Base-by-base conservation (phyloP, 2,888 invertebrate species). In the Cantharis flavilabris region DNA sequence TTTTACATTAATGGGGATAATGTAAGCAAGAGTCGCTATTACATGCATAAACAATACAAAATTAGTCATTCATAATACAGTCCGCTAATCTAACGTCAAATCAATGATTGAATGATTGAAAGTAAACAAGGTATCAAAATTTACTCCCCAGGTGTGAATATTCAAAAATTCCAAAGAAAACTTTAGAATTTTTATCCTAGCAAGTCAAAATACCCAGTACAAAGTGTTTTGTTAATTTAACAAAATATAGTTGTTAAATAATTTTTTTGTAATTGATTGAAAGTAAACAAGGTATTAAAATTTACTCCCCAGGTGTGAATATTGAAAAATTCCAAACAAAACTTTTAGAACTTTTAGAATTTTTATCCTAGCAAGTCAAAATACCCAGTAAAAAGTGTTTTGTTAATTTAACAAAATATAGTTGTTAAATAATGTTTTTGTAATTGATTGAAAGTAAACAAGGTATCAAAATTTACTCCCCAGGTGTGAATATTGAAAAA, bases 11-110 rank as follows among this genome's bases (percentile, higher is more conserved):
- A 49, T 49, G 49, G n/a, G 49, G 49, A 49, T 49, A 49, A n/a
- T 49, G 49, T 49, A 49, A 49, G 49, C 49, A 5, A 13, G n/a
- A 49, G 49, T 49, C n/a, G 7, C 13, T 83, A 79, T 81, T 83
- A 83, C 83, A 84, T 83, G 82, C 83, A 84, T 83, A 82, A 84
- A 82, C 83, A 84, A 84, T 83, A 83, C 83, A 85, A 84, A 83
- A 83, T 82, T 83, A 84, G 84, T 81, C 83, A 85, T 84, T 84
- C 84, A 80, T 49, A 49, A 49, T 49, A 49, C 49, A 49, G 49
- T 49, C n/a, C 78, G 81, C 83, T 83, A 83, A 84, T 83, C 84
- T 83, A 83, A 81, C 82, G 84, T 84, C 85, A 83, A 76, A 75
- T 77, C 33, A 63, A 79, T 85, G 84, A 84, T 84, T 81, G 84